A percentile compares a stretch with the other conserved stretches of the same genome.
These are phyloP conservation scores for Apostichopus parvimensis DNA, from an alignment of 35 echinoderm and acorn worm genomes.

Conservation along the genomic window DNA sequence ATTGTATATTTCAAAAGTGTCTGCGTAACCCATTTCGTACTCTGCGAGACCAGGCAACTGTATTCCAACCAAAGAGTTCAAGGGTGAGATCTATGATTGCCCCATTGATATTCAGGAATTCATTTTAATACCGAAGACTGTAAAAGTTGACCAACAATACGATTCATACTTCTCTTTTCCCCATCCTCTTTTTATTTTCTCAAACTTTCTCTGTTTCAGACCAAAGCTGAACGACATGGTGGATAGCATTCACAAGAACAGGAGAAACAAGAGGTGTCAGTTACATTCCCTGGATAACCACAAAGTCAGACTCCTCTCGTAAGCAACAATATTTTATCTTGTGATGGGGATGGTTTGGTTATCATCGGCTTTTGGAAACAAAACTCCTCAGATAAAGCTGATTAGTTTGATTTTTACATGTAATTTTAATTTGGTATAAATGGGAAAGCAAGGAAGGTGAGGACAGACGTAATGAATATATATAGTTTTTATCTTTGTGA, in stretches of 20 bases:
- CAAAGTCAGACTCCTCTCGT: constrained; percentile 90
- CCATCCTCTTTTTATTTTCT: too few relatives aligned
- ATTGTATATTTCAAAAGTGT: neutral
- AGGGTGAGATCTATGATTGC: constrained; percentile 60
- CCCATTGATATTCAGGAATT: too few relatives aligned
- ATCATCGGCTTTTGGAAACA: neutral
- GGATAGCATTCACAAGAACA: constrained; percentile 82
- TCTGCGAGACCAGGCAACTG: constrained; percentile 63
- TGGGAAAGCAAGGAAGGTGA: too few relatives aligned
- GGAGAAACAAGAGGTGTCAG: constrained; percentile 82
- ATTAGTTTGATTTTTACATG: too few relatives aligned
- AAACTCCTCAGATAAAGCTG: too few relatives aligned
- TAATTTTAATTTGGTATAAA: too few relatives aligned
- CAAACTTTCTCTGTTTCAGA: constrained; percentile 47
- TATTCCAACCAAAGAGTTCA: constrained; percentile 68
- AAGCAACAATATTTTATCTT: constrained; percentile 32
- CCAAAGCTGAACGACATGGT: constrained; percentile 67
- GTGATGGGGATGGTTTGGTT: neutral
- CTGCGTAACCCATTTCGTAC: too few relatives aligned
- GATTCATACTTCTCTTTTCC: neutral
- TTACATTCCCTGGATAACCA: constrained; percentile 90
- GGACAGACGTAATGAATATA: too few relatives aligned
- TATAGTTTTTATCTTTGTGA: too few relatives aligned
- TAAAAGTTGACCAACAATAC: too few relatives aligned
- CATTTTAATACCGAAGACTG: too few relatives aligned